Percentiles rank a stretch among this genome's conserved stretches.
These are phyloP conservation scores for Morus bassanus DNA, from an alignment of 2,797 vertebrate species.

Conservation along the genomic window DNA sequence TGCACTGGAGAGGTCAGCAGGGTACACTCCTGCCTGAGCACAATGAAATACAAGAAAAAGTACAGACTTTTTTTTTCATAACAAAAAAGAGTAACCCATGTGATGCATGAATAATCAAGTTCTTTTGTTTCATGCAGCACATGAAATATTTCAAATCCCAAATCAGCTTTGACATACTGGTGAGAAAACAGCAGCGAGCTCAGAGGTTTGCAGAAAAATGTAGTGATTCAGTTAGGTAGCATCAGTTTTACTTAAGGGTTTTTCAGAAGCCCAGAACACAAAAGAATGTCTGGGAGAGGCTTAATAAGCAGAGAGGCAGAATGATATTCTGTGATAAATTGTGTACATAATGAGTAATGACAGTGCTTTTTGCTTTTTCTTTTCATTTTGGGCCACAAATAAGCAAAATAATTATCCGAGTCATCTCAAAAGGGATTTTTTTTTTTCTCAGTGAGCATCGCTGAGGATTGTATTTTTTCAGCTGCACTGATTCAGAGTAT, in stretches of 20 bases:
- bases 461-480: constrained; percentile 59
- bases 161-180: background rate
- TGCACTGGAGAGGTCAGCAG: background rate
- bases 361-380: constrained; percentile 49
- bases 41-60: background rate
- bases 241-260: constrained; percentile 12
- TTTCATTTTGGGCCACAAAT: constrained; percentile 51
- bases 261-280: constrained; percentile 50
- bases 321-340: constrained; percentile 49
- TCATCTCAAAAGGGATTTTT: constrained; percentile 14
- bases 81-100: background rate
- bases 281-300: constrained; percentile 51
- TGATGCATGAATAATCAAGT: background rate
- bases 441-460: constrained; percentile 9
- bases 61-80: background rate
- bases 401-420: constrained; percentile 57
- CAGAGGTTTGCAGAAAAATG: background rate
- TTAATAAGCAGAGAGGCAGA: constrained; percentile 34
- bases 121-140: background rate
- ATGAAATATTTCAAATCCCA: background rate
- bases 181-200: background rate
- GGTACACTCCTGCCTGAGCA: background rate
- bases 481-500: constrained; percentile 43
- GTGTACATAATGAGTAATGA: constrained; percentile 49
- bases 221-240: background rate